Conservation (phyloP, 2,797 vertebrate species). For the Artibeus jamaicensis region DNA sequence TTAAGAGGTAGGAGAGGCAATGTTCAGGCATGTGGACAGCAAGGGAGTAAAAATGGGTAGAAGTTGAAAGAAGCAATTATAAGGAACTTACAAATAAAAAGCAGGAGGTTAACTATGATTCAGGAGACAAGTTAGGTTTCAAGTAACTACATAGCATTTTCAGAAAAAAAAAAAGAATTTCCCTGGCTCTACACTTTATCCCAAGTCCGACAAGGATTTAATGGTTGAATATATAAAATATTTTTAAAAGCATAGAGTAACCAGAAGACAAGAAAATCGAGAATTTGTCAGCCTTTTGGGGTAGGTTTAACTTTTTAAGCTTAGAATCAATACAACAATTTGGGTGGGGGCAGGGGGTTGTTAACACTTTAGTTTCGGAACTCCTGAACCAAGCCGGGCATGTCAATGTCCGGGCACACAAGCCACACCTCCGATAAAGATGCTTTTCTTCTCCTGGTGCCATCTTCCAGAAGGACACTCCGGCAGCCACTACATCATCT, state of each 20-base stretch:
- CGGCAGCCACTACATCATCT: neutral
- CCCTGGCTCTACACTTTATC: neutral
- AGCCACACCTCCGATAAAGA: neutral
- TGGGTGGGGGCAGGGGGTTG: neutral
- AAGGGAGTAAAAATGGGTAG: neutral
- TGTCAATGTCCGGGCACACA: conserved; percentile 9
- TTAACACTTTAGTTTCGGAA: neutral
- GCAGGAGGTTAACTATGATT: neutral
- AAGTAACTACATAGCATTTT: neutral
- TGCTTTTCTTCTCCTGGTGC: neutral
- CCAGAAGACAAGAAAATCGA: neutral
- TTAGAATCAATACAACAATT: neutral
- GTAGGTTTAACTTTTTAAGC: conserved; percentile 26
- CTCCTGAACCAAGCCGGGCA: neutral
- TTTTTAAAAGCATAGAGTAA: neutral
- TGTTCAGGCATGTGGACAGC: neutral
- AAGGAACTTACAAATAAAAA: neutral
- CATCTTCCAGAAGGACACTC: neutral
- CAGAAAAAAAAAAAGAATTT: neutral
- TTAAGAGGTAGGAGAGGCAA: neutral
- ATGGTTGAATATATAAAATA: neutral
- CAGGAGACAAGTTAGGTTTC: neutral
- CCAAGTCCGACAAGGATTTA: neutral
- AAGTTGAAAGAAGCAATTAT: neutral
- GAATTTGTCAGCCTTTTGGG: neutral